Conservation (phyloP, 1,140 invertebrate species). For the Nilaparvata lugens region DNA sequence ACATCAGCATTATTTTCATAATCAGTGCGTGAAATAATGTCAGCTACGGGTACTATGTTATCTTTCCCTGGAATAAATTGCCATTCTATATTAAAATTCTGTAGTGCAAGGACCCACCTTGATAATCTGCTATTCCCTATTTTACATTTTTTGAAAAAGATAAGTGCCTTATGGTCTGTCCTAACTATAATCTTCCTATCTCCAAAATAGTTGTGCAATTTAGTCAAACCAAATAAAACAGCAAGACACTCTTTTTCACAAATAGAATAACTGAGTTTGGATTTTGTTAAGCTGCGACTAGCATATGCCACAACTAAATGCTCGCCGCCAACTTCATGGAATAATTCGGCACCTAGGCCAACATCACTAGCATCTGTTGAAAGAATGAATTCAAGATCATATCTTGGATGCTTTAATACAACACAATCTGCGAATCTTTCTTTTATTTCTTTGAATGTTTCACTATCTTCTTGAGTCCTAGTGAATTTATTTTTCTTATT, state of each 20-base stretch:
- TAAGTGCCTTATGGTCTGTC: background rate
- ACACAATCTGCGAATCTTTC: background rate
- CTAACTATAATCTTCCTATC: background rate
- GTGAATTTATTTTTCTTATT: too few species aligned
- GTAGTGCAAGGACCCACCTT: background rate
- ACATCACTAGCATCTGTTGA: background rate
- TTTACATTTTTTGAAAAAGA: background rate
- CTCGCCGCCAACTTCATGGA: background rate
- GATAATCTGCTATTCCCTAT: background rate
- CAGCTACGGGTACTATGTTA: background rate
- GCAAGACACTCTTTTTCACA: background rate
- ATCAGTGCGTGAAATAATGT: background rate
- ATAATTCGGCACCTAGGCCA: background rate
- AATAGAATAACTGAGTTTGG: background rate
- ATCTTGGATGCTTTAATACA: background rate
- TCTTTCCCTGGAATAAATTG: background rate
- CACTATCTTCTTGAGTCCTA: background rate
- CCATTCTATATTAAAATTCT: background rate
- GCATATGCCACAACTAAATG: background rate
- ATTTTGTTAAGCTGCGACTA: background rate
- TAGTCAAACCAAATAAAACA: background rate
- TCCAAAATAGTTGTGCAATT: background rate
- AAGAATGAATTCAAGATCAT: background rate
- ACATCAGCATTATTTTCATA: too few species aligned
- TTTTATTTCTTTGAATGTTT: background rate